These are phyloP conservation scores for Xenotilapia leptura DNA, from an alignment of 2,113 vertebrate species.

Conservation along the genomic window DNA sequence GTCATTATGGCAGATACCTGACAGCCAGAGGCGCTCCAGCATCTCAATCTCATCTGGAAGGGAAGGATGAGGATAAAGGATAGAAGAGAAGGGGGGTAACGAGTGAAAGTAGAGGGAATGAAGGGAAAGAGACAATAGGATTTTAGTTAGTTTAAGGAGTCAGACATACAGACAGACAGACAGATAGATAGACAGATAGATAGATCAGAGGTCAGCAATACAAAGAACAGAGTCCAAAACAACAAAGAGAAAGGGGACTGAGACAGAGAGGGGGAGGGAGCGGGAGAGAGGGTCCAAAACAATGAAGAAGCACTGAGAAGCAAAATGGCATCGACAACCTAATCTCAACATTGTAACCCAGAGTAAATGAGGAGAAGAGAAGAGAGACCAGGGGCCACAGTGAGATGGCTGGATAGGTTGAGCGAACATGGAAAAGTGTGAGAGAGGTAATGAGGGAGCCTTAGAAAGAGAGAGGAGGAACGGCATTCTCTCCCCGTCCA, in stretches of 20 bases:
- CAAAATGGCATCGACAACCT: slow-evolving; percentile 66
- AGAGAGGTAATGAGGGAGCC: slow-evolving; percentile 24
- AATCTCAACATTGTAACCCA: slow-evolving; percentile 61
- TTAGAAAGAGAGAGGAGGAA: slow-evolving; percentile 2
- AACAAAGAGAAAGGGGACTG: slow-evolving; percentile 27
- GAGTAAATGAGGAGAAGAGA: slow-evolving; percentile 55
- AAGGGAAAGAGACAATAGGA: background rate
- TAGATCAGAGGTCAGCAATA: slow-evolving; percentile 37
- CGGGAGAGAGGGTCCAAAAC: slow-evolving; percentile 48
- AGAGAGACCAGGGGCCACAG: slow-evolving; percentile 4
- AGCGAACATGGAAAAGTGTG: slow-evolving; percentile 7
- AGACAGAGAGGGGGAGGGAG: background rate
- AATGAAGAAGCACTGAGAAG: slow-evolving; percentile 47
- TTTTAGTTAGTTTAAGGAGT: background rate
- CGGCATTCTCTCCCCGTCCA: slow-evolving; percentile 21
- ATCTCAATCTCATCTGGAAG: slow-evolving; percentile 85
- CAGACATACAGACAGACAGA: accelerated
- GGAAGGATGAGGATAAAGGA: background rate
- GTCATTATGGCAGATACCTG: slow-evolving; percentile 89
- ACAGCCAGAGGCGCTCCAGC: slow-evolving; percentile 86
- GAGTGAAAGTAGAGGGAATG: background rate
- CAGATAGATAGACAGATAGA: background rate
- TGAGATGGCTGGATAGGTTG: background rate
- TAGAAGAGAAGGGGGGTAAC: background rate
- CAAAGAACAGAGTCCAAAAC: slow-evolving; percentile 14